A percentile compares a stretch with the other conserved stretches of the same genome.
phyloP scores from a whole-genome alignment of 2,888 invertebrate species.

The Vanessa cardui region DNA sequence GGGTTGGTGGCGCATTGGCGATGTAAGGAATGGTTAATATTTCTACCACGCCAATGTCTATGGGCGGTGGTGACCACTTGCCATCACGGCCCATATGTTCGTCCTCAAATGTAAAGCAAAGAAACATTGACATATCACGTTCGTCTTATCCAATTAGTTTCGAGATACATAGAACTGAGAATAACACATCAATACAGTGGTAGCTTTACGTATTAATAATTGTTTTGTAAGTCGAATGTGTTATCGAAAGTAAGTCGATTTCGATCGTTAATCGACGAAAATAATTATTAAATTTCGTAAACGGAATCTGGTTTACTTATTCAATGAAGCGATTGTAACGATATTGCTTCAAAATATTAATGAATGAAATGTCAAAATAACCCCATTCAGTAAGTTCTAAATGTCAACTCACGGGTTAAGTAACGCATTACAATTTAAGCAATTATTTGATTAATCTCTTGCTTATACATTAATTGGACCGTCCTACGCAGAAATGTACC shows the following conservation, averaged over 20 bases:
- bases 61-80: too few relatives aligned
- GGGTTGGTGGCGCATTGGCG: too few relatives aligned
- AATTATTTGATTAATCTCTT: constrained; percentile 38
- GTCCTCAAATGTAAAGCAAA: too few relatives aligned
- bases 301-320: not conserved
- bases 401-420: constrained; percentile 7
- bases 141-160: too few relatives aligned
- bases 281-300: not conserved
- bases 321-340: not conserved
- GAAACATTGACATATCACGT: too few relatives aligned
- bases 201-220: too few relatives aligned
- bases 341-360: constrained; percentile 19
- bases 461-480: constrained; percentile 28
- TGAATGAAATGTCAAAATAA: constrained; percentile 33
- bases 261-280: not conserved
- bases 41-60: too few relatives aligned
- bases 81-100: too few relatives aligned
- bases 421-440: constrained; percentile 11
- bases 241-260: not conserved
- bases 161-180: too few relatives aligned
- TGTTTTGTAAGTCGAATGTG: not conserved
- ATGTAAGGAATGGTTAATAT: too few relatives aligned
- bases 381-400: constrained; percentile 16
- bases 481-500: too few relatives aligned
- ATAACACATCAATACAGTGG: too few relatives aligned